Evolutionary conservation across 2,797 vertebrate species (phyloP).

Genomic region (Thaleichthys pacificus): DNA sequence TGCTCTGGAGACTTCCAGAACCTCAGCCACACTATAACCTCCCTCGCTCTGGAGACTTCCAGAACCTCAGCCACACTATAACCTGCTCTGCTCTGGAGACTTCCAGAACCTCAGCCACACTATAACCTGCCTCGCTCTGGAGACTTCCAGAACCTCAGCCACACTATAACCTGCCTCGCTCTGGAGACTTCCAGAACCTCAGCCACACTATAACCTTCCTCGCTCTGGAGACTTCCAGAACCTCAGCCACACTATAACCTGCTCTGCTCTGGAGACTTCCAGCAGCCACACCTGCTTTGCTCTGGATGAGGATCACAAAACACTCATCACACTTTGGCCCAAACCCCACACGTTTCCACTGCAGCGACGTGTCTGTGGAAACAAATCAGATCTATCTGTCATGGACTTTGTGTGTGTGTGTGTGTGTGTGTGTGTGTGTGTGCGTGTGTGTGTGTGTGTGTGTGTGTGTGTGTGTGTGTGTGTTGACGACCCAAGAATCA

Average conservation of each 20-base stretch:
- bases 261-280: too few species aligned
- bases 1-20: background rate
- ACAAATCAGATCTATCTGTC: conserved; percentile 8
- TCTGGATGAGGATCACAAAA: conserved; percentile 6
- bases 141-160: too few species aligned
- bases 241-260: background rate
- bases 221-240: too few species aligned
- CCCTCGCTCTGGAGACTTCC: too few species aligned
- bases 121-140: too few species aligned
- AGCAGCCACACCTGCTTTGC: conserved; percentile 9
- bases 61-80: too few species aligned
- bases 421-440: background rate
- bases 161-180: conserved; percentile 4
- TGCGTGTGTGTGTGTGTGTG: conserved; percentile 8
- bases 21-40: too few species aligned
- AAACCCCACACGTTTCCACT: conserved; percentile 15
- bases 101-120: too few species aligned
- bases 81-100: too few species aligned
- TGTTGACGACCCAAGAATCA: background rate
- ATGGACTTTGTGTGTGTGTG: conserved; percentile 4
- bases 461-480: conserved; percentile 7
- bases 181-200: background rate
- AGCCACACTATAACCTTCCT: too few species aligned
- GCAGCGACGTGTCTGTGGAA: conserved; percentile 13
- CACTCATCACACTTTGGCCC: conserved; percentile 23